Conservation (phyloP, 2,888 invertebrate species). For the Limenitis camilla region DNA sequence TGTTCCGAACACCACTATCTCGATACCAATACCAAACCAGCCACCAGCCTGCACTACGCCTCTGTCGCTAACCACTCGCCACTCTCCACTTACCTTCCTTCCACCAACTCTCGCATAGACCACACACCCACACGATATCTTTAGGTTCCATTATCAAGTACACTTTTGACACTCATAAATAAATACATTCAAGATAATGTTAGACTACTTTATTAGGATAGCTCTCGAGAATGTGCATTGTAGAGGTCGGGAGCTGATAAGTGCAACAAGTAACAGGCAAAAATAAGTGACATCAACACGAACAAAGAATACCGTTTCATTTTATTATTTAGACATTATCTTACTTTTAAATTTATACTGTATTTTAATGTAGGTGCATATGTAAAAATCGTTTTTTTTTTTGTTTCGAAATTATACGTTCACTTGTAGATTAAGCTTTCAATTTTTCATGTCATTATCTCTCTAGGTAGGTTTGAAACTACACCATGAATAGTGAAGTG, state of each 20-base stretch:
- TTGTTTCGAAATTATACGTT: too few species aligned
- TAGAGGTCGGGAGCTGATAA: slow-evolving; percentile 23
- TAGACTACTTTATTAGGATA: slow-evolving; percentile 23
- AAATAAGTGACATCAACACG: slow-evolving; percentile 2
- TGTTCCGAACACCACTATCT: slow-evolving; percentile 54
- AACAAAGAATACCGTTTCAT: background rate
- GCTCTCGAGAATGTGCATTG: slow-evolving; percentile 18
- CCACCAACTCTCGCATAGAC: slow-evolving; percentile 20
- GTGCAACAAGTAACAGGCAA: too few species aligned
- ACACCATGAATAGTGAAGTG: too few species aligned
- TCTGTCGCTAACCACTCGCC: slow-evolving; percentile 27
- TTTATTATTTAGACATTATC: too few species aligned
- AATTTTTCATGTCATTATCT: too few species aligned
- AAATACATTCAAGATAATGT: slow-evolving; percentile 27
- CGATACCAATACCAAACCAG: slow-evolving; percentile 29
- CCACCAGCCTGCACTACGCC: slow-evolving; percentile 30
- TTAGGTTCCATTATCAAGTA: slow-evolving; percentile 27
- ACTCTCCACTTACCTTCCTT: background rate
- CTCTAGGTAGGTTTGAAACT: too few species aligned
- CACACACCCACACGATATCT: slow-evolving; percentile 30
- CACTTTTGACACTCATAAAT: slow-evolving; percentile 32
- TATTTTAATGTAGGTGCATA: too few species aligned
- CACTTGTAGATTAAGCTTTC: too few species aligned
- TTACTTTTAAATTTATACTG: too few species aligned
- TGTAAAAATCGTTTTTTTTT: too few species aligned